These are phyloP conservation scores for Lindbergichthys nudifrons DNA, from an alignment of 2,797 vertebrate species.

Conservation along the genomic window DNA sequence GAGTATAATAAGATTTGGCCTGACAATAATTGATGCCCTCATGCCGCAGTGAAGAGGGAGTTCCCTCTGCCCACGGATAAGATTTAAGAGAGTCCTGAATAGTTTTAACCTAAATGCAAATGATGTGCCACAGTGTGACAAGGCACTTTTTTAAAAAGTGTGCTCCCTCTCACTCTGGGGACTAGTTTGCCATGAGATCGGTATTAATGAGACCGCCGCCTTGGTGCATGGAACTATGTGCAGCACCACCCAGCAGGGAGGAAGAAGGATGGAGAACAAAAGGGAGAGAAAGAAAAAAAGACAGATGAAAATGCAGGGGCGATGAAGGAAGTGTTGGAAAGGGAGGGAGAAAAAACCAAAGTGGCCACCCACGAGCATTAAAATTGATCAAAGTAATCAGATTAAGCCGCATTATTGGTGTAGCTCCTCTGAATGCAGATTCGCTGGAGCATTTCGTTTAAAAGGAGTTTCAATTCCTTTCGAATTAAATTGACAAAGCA, in stretches of 20 bases:
- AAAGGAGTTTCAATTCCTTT: constrained; percentile 47
- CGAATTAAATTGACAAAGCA: constrained; percentile 43
- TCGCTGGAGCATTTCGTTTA: constrained; percentile 53
- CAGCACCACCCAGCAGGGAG: constrained; percentile 48
- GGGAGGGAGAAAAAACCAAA: constrained; percentile 11
- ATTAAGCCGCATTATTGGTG: constrained; percentile 63
- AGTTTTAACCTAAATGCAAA: constrained; percentile 80
- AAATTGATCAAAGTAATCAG: constrained; percentile 73
- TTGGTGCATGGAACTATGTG: constrained; percentile 38
- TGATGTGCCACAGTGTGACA: constrained; percentile 74
- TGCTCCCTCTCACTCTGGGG: constrained; percentile 49
- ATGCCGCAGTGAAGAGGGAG: constrained; percentile 58
- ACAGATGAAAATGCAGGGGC: constrained; percentile 9
- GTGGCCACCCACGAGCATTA: constrained; percentile 59
- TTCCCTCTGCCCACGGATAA: constrained; percentile 68
- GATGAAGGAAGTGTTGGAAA: constrained; percentile 5
- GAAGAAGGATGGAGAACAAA: background rate
- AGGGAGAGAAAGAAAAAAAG: background rate
- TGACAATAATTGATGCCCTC: constrained; percentile 66
- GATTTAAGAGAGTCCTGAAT: constrained; percentile 70
- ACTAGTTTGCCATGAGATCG: constrained; percentile 72
- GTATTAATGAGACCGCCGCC: constrained; percentile 79
- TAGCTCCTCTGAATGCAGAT: constrained; percentile 55
- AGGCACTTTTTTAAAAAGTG: constrained; percentile 66
- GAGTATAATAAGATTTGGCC: constrained; percentile 58